Percentiles rank a stretch among this genome's conserved stretches.
phyloP scores from a whole-genome alignment of 2,113 vertebrate genomes.

The Abramis brama region DNA sequence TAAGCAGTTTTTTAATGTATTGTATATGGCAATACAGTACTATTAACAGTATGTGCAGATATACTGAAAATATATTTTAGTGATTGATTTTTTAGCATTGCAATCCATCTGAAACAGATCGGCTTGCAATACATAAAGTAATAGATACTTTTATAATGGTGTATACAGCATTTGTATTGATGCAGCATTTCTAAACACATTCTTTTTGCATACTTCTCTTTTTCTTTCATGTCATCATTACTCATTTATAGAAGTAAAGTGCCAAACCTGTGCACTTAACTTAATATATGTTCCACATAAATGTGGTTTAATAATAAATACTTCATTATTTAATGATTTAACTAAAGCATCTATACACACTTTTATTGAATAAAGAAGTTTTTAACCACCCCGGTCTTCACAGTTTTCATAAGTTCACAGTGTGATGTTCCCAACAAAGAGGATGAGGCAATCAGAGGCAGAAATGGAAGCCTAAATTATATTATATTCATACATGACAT shows the following conservation, averaged over 20 bases:
- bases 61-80: neutral
- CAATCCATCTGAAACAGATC: neutral
- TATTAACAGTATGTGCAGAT: neutral
- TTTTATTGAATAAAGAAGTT: slow-evolving; percentile 17
- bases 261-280: neutral
- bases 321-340: neutral
- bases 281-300: neutral
- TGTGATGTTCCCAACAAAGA: slow-evolving; percentile 35
- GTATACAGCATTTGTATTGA: neutral
- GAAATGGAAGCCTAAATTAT: slow-evolving; percentile 50
- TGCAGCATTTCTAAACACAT: neutral
- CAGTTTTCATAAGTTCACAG: slow-evolving; percentile 8
- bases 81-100: neutral
- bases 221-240: neutral
- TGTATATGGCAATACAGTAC: no score
- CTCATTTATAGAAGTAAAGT: neutral
- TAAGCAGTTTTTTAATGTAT: no score
- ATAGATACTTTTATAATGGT: neutral
- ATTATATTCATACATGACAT: slow-evolving; percentile 47
- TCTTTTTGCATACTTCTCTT: neutral
- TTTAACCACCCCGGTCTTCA: neutral
- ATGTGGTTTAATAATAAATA: slow-evolving; percentile 7
- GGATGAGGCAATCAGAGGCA: slow-evolving; percentile 36
- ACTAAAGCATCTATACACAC: neutral
- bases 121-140: neutral